Evolutionary conservation across 2,888 invertebrate species (phyloP).

Genomic region (Panzeria rudis): DNA sequence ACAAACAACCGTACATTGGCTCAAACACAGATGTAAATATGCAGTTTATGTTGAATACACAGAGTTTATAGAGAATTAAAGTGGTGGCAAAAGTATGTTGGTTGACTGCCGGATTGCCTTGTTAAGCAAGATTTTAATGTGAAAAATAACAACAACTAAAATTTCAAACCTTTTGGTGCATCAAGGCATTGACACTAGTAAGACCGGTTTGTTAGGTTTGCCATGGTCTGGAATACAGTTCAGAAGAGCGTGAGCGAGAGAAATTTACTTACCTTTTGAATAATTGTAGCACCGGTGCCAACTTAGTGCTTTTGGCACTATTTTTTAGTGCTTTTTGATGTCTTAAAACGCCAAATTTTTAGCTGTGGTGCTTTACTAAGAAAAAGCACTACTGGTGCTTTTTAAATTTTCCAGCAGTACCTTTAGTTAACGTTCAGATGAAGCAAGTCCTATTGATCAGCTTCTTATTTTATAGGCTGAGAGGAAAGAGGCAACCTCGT

Average conservation of each 20-base stretch:
- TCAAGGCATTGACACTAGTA: conserved; percentile 81
- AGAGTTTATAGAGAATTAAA: conserved; percentile 27
- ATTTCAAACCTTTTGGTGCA: conserved; percentile 73
- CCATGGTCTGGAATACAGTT: conserved; percentile 49
- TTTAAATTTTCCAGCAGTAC: too few species aligned
- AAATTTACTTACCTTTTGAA: background rate
- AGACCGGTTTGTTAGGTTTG: conserved; percentile 80
- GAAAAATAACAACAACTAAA: conserved; percentile 75
- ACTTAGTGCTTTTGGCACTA: too few species aligned
- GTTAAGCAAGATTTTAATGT: conserved; percentile 66
- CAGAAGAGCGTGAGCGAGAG: background rate
- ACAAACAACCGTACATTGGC: background rate
- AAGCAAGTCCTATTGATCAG: too few species aligned
- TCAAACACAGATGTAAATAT: conserved; percentile 15
- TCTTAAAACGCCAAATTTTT: too few species aligned
- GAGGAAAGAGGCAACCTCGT: too few species aligned
- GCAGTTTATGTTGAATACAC: conserved; percentile 27
- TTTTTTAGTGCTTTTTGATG: too few species aligned
- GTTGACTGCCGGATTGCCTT: conserved; percentile 47
- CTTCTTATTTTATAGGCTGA: too few species aligned
- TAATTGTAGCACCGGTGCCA: too few species aligned
- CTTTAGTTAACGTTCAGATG: too few species aligned
- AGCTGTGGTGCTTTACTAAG: too few species aligned
- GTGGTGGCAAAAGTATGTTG: conserved; percentile 60
- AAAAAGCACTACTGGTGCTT: too few species aligned